phyloP scores from a whole-genome alignment of 23 tunicate species.

The Ascidia mentula region DNA sequence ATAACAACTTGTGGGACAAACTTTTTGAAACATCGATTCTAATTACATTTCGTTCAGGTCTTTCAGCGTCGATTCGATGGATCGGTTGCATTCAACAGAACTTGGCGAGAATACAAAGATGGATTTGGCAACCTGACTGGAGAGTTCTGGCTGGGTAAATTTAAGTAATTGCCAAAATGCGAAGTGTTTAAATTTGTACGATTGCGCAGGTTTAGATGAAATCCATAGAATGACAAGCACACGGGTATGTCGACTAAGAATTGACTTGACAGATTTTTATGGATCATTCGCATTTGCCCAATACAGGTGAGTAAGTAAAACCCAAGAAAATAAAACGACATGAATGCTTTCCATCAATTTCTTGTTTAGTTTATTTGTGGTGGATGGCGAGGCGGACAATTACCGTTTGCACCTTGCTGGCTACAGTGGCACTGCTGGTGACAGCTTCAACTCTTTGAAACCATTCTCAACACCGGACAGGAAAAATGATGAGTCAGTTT shows the following conservation, averaged over 20 bases:
- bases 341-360: background rate
- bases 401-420: conserved; percentile 29
- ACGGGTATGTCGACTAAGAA: background rate
- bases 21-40: no score
- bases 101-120: background rate
- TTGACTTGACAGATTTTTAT: background rate
- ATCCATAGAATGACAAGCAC: background rate
- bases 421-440: conserved; percentile 24
- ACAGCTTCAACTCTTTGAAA: background rate
- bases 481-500: conserved; percentile 6
- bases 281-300: background rate
- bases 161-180: background rate
- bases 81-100: background rate
- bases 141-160: background rate
- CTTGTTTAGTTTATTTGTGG: background rate
- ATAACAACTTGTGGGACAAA: no score
- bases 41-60: no score
- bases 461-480: conserved; percentile 6
- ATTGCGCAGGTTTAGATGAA: background rate
- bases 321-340: no score
- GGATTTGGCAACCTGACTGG: background rate
- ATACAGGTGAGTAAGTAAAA: background rate
- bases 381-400: background rate
- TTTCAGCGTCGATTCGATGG: background rate
- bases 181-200: background rate